Percentiles rank a stretch among this genome's conserved stretches.
phyloP scores from a whole-genome alignment of 2,797 vertebrate genomes.

The Cephalopachus bancanus region DNA sequence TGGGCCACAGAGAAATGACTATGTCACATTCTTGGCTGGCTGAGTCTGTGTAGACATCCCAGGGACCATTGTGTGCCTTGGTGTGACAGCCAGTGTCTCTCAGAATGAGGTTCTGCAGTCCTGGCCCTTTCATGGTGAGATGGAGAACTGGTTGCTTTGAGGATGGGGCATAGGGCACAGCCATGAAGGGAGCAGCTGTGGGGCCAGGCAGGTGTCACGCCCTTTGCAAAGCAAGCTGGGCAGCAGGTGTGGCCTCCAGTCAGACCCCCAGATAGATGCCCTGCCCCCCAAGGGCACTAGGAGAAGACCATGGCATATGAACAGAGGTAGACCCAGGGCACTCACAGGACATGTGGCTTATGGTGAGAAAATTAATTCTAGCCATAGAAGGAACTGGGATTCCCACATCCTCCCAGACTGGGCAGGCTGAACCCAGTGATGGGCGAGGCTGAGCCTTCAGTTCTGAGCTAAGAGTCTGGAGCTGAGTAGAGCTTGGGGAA shows the following conservation, averaged over 20 bases:
- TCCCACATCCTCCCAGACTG: constrained; percentile 29
- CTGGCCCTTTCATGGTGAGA: neutral
- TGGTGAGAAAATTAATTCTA: constrained; percentile 30
- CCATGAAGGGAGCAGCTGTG: neutral
- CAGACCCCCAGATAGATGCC: neutral
- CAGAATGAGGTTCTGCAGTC: neutral
- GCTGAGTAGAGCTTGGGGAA: neutral
- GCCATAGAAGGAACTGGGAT: neutral
- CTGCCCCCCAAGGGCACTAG: rapidly evolving
- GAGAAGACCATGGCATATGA: neutral
- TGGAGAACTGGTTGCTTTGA: neutral
- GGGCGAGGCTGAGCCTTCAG: neutral
- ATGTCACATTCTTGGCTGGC: neutral
- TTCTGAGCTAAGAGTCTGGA: neutral
- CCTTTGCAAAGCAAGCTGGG: neutral
- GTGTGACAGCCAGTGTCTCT: neutral
- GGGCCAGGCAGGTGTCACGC: neutral
- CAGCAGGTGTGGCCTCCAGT: neutral
- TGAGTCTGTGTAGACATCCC: neutral
- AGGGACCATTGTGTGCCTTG: neutral
- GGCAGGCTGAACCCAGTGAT: neutral
- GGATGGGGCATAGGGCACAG: neutral
- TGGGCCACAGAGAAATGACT: neutral
- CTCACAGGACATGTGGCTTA: neutral
- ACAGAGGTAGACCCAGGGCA: neutral